Conservation (phyloP, 2,797 vertebrate species). For the Corythornis leucogaster region DNA sequence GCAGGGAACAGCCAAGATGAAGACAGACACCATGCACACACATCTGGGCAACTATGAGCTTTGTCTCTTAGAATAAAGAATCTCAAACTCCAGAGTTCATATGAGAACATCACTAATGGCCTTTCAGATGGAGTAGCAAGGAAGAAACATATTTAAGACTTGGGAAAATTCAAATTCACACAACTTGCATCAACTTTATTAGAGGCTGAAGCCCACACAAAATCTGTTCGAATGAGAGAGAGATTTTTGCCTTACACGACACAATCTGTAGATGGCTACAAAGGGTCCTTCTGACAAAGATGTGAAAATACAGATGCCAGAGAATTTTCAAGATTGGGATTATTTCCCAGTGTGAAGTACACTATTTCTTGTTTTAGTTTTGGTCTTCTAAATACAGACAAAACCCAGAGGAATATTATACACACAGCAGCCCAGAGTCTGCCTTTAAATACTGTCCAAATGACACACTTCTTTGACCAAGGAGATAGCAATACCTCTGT, state of each 20-base stretch:
- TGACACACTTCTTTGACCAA: conserved; percentile 17
- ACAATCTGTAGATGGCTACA: neutral
- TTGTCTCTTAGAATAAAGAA: neutral
- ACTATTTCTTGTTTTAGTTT: conserved; percentile 17
- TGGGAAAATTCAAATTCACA: neutral
- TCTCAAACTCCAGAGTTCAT: neutral
- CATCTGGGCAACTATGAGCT: neutral
- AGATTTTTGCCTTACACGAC: neutral
- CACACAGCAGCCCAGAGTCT: neutral
- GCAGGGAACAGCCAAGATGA: fast-evolving
- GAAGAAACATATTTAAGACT: neutral
- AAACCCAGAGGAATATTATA: conserved; percentile 22
- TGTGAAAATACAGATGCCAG: neutral
- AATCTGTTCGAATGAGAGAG: neutral
- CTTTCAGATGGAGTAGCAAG: neutral
- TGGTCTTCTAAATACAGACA: neutral
- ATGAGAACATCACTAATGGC: neutral
- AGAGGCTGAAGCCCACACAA: neutral
- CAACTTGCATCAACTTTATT: neutral
- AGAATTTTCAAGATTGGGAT: neutral
- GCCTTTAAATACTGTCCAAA: conserved; percentile 9
- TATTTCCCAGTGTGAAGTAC: neutral
- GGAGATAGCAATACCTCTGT: conserved; percentile 38
- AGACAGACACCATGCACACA: neutral
- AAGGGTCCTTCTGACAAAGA: neutral